A percentile compares a stretch with the other conserved stretches of the same genome.
These are phyloP conservation scores for Cataglyphis altisquamis DNA, from an alignment of 2,888 invertebrate genomes.

Conservation along the genomic window DNA sequence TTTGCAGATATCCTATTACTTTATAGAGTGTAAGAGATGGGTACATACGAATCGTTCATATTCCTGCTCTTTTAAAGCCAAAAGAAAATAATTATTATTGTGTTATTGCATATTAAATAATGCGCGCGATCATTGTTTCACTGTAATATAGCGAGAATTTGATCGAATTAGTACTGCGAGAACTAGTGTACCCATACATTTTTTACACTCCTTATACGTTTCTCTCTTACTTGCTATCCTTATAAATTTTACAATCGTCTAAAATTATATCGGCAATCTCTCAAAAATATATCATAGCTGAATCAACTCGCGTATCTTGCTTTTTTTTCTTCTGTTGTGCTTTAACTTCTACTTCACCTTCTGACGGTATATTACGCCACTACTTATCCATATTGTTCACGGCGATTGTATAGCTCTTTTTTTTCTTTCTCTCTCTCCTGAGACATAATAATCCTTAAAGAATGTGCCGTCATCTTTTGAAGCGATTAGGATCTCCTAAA, in stretches of 20 bases:
- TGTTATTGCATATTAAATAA: background rate
- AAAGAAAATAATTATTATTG: background rate
- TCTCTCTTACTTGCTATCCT: constrained; percentile 81
- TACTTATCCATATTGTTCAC: constrained; percentile 65
- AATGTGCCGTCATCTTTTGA: constrained; percentile 63
- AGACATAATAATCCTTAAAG: constrained; percentile 66
- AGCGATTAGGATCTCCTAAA: constrained; percentile 66
- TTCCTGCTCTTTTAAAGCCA: background rate
- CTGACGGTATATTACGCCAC: constrained; percentile 57
- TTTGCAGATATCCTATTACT: constrained; percentile 78
- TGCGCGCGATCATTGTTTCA: background rate
- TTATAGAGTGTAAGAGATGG: constrained; percentile 74
- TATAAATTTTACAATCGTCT: constrained; percentile 85
- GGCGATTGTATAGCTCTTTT: constrained; percentile 60
- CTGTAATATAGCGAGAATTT: background rate
- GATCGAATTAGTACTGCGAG: constrained; percentile 10
- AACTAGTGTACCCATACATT: constrained; percentile 68
- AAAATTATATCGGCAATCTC: constrained; percentile 85
- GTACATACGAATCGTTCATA: constrained; percentile 52
- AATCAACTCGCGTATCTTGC: constrained; percentile 73
- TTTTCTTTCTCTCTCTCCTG: constrained; percentile 51
- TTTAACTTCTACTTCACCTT: constrained; percentile 23
- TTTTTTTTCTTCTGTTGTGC: constrained; percentile 45
- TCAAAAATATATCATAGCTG: constrained; percentile 85
- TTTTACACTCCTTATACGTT: constrained; percentile 56